phyloP scores from a whole-genome alignment of 2,888 invertebrate genomes.

The Euclidia mi region DNA sequence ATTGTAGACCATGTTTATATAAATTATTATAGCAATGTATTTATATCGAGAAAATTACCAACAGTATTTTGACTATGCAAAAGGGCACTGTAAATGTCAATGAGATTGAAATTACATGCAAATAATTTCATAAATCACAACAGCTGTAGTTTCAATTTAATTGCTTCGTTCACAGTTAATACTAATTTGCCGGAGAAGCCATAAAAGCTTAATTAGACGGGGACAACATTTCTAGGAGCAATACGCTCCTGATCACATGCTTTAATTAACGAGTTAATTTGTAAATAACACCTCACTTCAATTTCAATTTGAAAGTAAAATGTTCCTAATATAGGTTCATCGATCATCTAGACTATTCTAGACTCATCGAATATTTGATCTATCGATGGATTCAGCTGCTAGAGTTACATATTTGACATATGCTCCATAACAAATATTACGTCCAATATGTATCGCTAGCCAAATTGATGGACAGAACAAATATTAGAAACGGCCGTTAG shows the following conservation, averaged over 20 bases:
- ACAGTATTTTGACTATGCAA: not conserved
- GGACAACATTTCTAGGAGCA: slow-evolving; percentile 32
- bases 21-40: no score
- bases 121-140: slow-evolving; percentile 21
- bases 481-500: no score
- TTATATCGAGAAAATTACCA: no score
- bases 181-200: slow-evolving; percentile 49
- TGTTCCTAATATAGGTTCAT: not conserved
- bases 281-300: slow-evolving; percentile 30
- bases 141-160: slow-evolving; percentile 36
- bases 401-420: no score
- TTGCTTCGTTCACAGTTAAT: slow-evolving; percentile 39
- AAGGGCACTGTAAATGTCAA: not conserved
- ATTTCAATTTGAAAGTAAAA: not conserved
- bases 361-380: no score
- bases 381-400: no score
- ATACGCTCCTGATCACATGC: slow-evolving; percentile 22
- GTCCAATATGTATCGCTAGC: no score
- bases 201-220: slow-evolving; percentile 52
- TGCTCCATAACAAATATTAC: no score
- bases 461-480: no score
- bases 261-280: slow-evolving; percentile 40
- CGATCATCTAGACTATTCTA: not conserved
- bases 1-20: no score
- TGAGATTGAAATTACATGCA: slow-evolving; percentile 30